Conservation (phyloP, 2,888 invertebrate genomes). For the Drosophila atripex region DNA sequence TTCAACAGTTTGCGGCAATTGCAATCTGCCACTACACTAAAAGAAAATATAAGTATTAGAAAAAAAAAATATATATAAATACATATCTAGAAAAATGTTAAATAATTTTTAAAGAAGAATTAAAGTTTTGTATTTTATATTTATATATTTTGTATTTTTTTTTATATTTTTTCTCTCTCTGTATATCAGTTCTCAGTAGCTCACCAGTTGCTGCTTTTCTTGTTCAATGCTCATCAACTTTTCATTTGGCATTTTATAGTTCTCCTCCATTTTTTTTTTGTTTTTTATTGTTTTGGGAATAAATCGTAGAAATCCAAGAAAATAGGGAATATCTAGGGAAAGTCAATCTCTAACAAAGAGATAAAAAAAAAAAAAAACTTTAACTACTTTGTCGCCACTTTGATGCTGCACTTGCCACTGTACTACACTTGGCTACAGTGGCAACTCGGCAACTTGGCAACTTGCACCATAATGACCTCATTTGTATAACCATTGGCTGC, state of each 20-base stretch:
- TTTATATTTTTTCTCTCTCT: neutral
- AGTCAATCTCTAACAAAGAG: slow-evolving; percentile 28
- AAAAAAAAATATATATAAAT: too few relatives aligned
- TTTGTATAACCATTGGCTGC: slow-evolving; percentile 73
- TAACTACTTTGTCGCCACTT: slow-evolving; percentile 76
- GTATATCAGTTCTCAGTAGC: neutral
- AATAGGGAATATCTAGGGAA: neutral
- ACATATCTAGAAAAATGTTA: too few relatives aligned
- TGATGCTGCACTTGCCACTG: slow-evolving; percentile 56
- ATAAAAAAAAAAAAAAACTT: slow-evolving; percentile 56
- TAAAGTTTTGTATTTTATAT: too few relatives aligned
- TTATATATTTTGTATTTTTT: too few relatives aligned
- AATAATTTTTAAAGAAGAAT: too few relatives aligned
- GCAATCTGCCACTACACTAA: neutral
- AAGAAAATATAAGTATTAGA: neutral
- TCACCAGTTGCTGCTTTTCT: slow-evolving; percentile 42
- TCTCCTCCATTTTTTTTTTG: slow-evolving; percentile 2
- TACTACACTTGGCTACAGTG: slow-evolving; percentile 25
- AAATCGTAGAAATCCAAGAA: slow-evolving; percentile 11
- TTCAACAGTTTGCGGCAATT: slow-evolving; percentile 39
- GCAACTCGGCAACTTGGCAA: too few relatives aligned
- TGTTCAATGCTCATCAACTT: slow-evolving; percentile 72
- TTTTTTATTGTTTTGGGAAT: slow-evolving; percentile 13
- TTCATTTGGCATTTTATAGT: slow-evolving; percentile 68
- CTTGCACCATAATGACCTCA: slow-evolving; percentile 70